These are phyloP conservation scores for Cygnus buccinator DNA, from an alignment of 2,113 vertebrate species.

Conservation along the genomic window DNA sequence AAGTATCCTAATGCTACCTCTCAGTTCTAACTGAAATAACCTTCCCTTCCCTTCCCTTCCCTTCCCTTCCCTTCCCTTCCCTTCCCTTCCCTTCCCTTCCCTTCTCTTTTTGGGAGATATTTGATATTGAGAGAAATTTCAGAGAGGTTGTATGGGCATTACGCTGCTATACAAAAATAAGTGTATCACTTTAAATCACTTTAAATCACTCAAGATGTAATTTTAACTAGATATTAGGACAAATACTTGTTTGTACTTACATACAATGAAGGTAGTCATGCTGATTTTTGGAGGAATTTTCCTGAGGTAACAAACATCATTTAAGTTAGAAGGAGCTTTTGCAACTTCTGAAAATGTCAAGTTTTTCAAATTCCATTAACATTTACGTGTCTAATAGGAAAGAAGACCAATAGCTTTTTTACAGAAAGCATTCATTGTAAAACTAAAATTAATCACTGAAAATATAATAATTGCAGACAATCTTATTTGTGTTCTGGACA, in stretches of 20 bases:
- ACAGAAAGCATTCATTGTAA: background rate
- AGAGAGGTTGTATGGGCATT: background rate
- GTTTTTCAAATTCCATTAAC: background rate
- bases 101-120: too few species aligned
- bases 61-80: too few species aligned
- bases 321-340: background rate
- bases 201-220: background rate
- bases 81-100: too few species aligned
- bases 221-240: background rate
- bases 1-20: background rate
- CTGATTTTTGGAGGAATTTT: background rate
- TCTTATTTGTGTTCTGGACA: background rate
- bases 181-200: background rate
- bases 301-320: background rate
- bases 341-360: background rate
- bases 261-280: background rate
- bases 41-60: background rate
- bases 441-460: background rate
- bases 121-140: background rate
- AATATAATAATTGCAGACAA: background rate
- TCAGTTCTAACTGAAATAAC: background rate
- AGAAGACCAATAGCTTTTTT: background rate
- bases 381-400: background rate
- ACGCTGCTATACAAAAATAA: background rate
- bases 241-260: background rate